Percentiles rank a stretch among this genome's conserved stretches.
These are phyloP conservation scores for Melanerpes aurifrons DNA, from an alignment of 2,113 vertebrate genomes.

Conservation along the genomic window DNA sequence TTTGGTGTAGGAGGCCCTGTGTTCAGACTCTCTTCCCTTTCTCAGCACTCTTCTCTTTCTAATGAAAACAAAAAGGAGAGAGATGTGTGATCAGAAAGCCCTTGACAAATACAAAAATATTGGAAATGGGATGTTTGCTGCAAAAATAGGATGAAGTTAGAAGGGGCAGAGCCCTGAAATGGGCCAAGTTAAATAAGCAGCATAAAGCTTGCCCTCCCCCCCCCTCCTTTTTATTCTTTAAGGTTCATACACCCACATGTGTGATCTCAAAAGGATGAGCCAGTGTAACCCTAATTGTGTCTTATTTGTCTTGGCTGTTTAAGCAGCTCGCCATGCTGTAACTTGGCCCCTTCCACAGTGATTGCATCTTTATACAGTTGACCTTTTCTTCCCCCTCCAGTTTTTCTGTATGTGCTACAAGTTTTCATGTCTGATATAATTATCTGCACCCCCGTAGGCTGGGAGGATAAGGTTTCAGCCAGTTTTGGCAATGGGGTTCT, in stretches of 20 bases:
- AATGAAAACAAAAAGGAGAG: constrained; percentile 64
- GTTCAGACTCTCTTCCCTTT: constrained; percentile 46
- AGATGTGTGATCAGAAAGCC: constrained; percentile 56
- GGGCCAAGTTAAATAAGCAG: constrained; percentile 66
- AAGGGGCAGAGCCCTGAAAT: constrained; percentile 34
- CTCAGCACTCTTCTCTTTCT: constrained; percentile 63
- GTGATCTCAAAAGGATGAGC: constrained; percentile 58
- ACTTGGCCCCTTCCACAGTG: constrained; percentile 53
- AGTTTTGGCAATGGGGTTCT: constrained; percentile 63
- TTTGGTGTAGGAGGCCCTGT: constrained; percentile 42
- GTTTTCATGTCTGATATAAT: constrained; percentile 72
- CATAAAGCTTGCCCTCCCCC: neutral
- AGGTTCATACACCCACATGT: constrained; percentile 46
- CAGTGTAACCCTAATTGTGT: constrained; percentile 61
- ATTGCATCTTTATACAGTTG: constrained; percentile 68
- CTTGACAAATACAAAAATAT: constrained; percentile 51
- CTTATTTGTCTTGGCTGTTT: constrained; percentile 67
- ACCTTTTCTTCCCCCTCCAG: constrained; percentile 62
- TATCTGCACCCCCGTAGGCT: constrained; percentile 69
- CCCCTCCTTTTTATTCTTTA: neutral
- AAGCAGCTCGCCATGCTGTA: constrained; percentile 55
- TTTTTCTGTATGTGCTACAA: constrained; percentile 67
- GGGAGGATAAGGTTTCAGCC: constrained; percentile 68
- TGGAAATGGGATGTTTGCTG: constrained; percentile 45
- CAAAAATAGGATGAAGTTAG: constrained; percentile 41